Evolutionary conservation across 2,797 vertebrate species (phyloP), one percentile per base, ranked within the genome.

Genomic region (Scarus forsteni): DNA sequence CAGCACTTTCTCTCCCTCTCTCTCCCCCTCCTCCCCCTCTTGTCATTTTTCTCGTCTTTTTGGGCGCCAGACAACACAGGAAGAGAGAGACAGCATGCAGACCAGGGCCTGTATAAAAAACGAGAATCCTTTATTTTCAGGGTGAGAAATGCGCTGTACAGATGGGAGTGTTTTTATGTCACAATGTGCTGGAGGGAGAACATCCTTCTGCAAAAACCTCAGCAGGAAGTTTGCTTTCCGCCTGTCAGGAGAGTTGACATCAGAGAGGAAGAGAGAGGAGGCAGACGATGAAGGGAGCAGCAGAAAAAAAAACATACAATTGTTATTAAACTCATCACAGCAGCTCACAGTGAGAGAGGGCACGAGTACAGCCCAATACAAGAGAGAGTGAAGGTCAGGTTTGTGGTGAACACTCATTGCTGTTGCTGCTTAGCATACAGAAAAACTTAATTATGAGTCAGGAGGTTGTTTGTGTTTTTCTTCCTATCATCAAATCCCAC

Each of bases 1-100:
- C 94, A 94, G 94, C 93, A 89, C 78, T 94, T 91, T 88, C 73
- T 42, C 44, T 71, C 77, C 60, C n/a, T 61, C 75, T 70, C 73
- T 54, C 52, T 67, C 60, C 58, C 76, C 79, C 70, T 79, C 76
- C 79, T 67, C 79, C 70, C 70, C 52, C 7, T 69, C 57, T 53
- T 85, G 81, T 92, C 84, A 89, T 88, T 87, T 91, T 83, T 92
- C 82, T 88, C 70, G 27, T 66, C 69, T 74, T 80, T 81, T 76
- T 40, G 50, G 81, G 58, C 61, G 71, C 52, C 75, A 80, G 66
- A 72, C 77, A 65, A 73, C 66, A 63, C 34, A 43, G 38, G 77
- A 80, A 86, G 36, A 80, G 81, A 86, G 51, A 89, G n/a, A 51
- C 50, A 49, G 50, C 12, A 58, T 74, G 53, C 63, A 79, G 60